These are phyloP conservation scores for Patella ulyssiponensis DNA, from an alignment of 2,888 invertebrate species.

Conservation along the genomic window DNA sequence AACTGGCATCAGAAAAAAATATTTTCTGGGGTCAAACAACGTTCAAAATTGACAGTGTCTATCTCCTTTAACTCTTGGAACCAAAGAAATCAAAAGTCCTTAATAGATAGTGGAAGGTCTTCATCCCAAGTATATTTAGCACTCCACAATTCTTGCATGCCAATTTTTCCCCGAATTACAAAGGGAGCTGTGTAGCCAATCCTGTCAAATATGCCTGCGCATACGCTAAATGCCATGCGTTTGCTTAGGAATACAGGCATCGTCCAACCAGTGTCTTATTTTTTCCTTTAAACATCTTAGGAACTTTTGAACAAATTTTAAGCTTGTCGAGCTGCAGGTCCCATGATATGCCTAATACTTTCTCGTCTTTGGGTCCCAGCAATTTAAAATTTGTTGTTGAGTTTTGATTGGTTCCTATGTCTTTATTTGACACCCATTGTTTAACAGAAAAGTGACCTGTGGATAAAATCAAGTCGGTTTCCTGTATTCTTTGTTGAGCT, in stretches of 20 bases:
- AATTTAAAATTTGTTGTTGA: neutral
- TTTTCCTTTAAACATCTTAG: neutral
- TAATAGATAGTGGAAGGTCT: neutral
- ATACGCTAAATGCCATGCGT: neutral
- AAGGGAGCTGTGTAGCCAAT: neutral
- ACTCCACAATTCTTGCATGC: neutral
- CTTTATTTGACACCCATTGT: neutral
- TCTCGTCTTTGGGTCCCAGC: neutral
- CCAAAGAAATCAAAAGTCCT: neutral
- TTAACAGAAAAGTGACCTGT: neutral
- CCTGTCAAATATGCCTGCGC: constrained; percentile 1
- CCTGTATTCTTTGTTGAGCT: neutral
- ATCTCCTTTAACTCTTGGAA: constrained; percentile 1
- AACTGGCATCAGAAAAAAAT: neutral
- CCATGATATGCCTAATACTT: neutral
- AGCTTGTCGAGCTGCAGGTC: neutral
- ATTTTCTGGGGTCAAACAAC: neutral
- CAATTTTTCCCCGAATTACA: neutral
- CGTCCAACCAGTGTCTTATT: neutral
- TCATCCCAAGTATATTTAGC: neutral
- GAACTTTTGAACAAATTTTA: neutral
- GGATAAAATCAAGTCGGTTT: neutral
- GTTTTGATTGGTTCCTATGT: neutral
- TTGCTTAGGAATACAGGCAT: neutral
- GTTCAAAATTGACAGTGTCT: neutral